Percentiles rank a stretch among this genome's conserved stretches.
phyloP scores from a whole-genome alignment of 2,888 invertebrate genomes.

The Nycteola revayana region DNA sequence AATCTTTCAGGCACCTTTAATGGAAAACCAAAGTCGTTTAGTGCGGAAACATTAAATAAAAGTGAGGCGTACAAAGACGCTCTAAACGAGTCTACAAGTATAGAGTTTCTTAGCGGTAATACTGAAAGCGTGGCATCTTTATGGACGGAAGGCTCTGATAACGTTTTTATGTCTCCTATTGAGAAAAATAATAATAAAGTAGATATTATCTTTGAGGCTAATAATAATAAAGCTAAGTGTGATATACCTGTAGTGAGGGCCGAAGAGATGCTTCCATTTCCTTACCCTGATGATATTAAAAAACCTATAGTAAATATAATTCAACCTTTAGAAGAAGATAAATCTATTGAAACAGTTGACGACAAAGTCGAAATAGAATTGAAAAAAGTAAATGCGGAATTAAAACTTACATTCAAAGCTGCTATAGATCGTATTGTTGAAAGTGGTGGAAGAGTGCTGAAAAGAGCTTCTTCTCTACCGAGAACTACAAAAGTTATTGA shows the following conservation, averaged over 20 bases:
- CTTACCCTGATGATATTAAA: slow-evolving; percentile 54
- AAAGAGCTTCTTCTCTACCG: slow-evolving; percentile 26
- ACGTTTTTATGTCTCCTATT: slow-evolving; percentile 50
- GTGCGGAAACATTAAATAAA: slow-evolving; percentile 62
- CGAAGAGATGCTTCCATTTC: slow-evolving; percentile 55
- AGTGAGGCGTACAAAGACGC: slow-evolving; percentile 52
- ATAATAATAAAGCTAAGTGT: slow-evolving; percentile 20
- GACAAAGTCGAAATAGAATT: slow-evolving; percentile 56
- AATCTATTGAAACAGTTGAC: slow-evolving; percentile 19
- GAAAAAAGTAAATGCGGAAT: slow-evolving; percentile 61
- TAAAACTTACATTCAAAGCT: slow-evolving; percentile 62
- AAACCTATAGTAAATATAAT: slow-evolving; percentile 29
- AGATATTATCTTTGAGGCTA: slow-evolving; percentile 21
- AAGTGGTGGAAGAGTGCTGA: slow-evolving; percentile 36
- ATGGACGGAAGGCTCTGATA: slow-evolving; percentile 62
- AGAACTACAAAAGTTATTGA: slow-evolving; percentile 21
- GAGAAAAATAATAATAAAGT: slow-evolving; percentile 47
- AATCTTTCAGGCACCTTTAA: slow-evolving; percentile 57
- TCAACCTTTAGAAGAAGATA: slow-evolving; percentile 17
- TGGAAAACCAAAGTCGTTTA: slow-evolving; percentile 71
- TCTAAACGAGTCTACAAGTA: slow-evolving; percentile 67
- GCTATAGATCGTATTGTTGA: slow-evolving; percentile 64
- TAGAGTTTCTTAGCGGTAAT: slow-evolving; percentile 53
- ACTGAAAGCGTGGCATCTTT: slow-evolving; percentile 55
- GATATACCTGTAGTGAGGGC: slow-evolving; percentile 53